These are phyloP conservation scores for Dinoponera quadriceps DNA, from an alignment of 1,140 invertebrate species.

Conservation along the genomic window DNA sequence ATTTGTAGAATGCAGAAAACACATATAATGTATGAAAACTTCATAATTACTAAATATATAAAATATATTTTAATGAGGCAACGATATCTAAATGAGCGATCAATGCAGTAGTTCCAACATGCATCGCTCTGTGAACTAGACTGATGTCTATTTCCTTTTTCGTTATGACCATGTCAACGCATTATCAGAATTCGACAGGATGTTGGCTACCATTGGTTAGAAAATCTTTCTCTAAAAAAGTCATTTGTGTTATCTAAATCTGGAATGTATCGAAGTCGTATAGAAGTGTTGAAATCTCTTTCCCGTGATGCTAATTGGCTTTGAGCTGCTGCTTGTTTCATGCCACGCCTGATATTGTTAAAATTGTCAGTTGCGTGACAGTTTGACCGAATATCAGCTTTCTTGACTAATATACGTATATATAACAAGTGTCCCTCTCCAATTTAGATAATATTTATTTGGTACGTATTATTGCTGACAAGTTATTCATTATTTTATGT, in stretches of 20 bases:
- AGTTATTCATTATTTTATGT: background rate
- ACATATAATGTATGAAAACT: slow-evolving; percentile 7
- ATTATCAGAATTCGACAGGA: slow-evolving; percentile 40
- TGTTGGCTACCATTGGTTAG: slow-evolving; percentile 22
- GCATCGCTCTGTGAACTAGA: background rate
- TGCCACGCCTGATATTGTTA: too few relatives aligned
- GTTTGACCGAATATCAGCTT: too few relatives aligned
- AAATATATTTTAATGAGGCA: background rate
- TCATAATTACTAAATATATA: slow-evolving; percentile 30
- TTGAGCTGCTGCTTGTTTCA: too few relatives aligned
- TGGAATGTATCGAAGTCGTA: too few relatives aligned
- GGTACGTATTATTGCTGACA: background rate
- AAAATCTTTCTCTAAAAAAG: too few relatives aligned
- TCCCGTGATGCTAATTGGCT: too few relatives aligned
- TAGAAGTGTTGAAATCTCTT: too few relatives aligned
- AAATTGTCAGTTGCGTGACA: too few relatives aligned
- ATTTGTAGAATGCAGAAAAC: slow-evolving; percentile 1
- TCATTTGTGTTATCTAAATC: too few relatives aligned
- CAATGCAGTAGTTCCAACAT: background rate
- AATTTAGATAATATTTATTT: slow-evolving; percentile 7
- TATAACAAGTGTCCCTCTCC: background rate
- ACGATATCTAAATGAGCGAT: background rate
- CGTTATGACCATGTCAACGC: background rate
- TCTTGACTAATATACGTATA: too few relatives aligned
- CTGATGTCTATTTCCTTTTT: slow-evolving; percentile 14